Conservation (phyloP, 2,797 vertebrate genomes). For the Phoebastria nigripes region DNA sequence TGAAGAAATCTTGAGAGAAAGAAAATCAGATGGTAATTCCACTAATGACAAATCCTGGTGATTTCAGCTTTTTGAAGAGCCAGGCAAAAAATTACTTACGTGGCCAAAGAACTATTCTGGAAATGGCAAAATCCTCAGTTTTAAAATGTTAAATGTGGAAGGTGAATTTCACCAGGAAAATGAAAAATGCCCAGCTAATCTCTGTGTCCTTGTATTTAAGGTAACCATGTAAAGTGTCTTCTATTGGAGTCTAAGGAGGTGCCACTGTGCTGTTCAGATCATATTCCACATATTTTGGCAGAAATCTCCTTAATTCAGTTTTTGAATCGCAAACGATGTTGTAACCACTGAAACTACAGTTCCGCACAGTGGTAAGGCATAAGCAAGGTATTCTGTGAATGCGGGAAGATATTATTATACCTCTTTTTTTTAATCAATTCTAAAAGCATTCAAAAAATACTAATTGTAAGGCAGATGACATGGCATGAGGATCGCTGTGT, state of each 20-base stretch:
- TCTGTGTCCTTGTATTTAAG: background rate
- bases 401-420: background rate
- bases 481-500: background rate
- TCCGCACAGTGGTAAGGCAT: background rate
- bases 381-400: background rate
- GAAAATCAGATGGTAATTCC: background rate
- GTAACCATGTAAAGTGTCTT: background rate
- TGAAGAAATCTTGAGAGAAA: background rate
- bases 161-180: background rate
- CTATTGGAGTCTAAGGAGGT: background rate
- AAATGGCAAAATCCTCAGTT: background rate
- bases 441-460: background rate
- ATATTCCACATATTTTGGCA: background rate
- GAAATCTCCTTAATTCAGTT: background rate
- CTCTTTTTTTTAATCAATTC: background rate
- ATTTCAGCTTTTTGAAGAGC: background rate
- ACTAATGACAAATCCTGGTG: background rate
- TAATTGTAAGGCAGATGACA: background rate
- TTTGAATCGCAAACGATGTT: background rate
- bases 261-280: background rate
- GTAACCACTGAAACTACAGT: background rate
- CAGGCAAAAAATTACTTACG: background rate
- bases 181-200: background rate
- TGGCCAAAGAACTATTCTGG: background rate
- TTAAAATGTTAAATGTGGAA: background rate